phyloP scores from a whole-genome alignment of 2,113 vertebrate genomes.

The Holacanthus passer region DNA sequence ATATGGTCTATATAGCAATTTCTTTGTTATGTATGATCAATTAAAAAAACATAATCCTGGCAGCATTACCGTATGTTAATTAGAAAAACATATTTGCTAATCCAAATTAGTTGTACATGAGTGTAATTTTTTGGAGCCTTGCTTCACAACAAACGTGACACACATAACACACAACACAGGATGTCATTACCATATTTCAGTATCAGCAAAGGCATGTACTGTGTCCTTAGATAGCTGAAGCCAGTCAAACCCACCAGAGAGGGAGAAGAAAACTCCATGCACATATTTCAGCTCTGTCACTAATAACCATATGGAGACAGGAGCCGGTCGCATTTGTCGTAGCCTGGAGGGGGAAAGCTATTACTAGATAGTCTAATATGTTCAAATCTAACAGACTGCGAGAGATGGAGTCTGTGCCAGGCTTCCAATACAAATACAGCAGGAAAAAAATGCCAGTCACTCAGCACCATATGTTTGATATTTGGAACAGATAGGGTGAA shows the following conservation, averaged over 20 bases:
- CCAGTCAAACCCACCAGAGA: constrained; percentile 21
- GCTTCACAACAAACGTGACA: not conserved
- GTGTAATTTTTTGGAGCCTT: not conserved
- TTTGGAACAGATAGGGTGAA: not conserved
- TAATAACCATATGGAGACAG: constrained; percentile 30
- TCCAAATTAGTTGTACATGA: not conserved
- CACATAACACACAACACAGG: not conserved
- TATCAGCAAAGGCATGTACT: not conserved
- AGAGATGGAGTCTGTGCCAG: constrained; percentile 15
- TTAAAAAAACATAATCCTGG: too few relatives aligned
- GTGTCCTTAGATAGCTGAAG: not conserved
- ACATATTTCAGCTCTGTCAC: constrained; percentile 2
- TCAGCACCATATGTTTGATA: constrained; percentile 22
- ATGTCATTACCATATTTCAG: not conserved
- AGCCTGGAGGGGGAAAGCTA: constrained; percentile 31
- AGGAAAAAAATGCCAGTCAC: constrained; percentile 7
- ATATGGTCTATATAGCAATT: too few relatives aligned
- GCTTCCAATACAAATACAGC: not conserved
- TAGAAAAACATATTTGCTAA: not conserved
- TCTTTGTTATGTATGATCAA: not conserved
- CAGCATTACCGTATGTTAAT: not conserved
- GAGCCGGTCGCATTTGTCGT: not conserved
- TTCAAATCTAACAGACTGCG: constrained; percentile 37
- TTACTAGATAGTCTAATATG: constrained; percentile 31
- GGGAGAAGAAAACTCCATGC: too few relatives aligned